A percentile compares a stretch with the other conserved stretches of the same genome.
These are phyloP conservation scores for Asarcornis scutulata DNA, from an alignment of 2,113 vertebrate genomes.

Conservation along the genomic window DNA sequence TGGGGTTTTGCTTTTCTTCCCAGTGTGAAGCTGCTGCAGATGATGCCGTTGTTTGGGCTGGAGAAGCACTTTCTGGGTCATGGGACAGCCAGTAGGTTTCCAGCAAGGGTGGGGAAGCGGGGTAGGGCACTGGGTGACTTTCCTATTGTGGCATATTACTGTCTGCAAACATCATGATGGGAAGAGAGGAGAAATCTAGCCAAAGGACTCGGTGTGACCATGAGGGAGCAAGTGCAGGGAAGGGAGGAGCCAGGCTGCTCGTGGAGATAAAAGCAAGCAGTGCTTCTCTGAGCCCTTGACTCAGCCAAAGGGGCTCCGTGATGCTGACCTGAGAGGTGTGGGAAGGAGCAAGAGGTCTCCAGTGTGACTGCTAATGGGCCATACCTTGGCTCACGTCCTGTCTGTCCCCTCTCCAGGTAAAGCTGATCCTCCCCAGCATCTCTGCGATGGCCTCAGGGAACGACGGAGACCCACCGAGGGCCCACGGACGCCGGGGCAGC, in stretches of 20 bases:
- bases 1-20: neutral
- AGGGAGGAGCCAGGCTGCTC: neutral
- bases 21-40: accelerated
- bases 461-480: neutral
- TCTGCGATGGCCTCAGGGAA: conserved; percentile 58
- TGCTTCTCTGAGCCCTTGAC: accelerated
- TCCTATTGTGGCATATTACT: neutral
- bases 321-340: neutral
- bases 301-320: neutral
- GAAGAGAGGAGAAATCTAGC: neutral
- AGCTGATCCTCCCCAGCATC: neutral
- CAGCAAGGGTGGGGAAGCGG: accelerated
- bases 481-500: neutral
- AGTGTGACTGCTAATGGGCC: neutral
- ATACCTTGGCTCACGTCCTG: neutral
- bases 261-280: neutral
- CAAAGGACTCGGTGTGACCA: neutral
- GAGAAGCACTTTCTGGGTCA: accelerated
- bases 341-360: accelerated
- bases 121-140: neutral
- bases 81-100: neutral
- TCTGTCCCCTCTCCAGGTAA: neutral
- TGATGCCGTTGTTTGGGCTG: neutral
- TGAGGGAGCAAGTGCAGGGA: neutral
- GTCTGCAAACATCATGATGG: neutral